Conservation (phyloP, 2,888 invertebrate genomes). For the Euzophera pinguis region DNA sequence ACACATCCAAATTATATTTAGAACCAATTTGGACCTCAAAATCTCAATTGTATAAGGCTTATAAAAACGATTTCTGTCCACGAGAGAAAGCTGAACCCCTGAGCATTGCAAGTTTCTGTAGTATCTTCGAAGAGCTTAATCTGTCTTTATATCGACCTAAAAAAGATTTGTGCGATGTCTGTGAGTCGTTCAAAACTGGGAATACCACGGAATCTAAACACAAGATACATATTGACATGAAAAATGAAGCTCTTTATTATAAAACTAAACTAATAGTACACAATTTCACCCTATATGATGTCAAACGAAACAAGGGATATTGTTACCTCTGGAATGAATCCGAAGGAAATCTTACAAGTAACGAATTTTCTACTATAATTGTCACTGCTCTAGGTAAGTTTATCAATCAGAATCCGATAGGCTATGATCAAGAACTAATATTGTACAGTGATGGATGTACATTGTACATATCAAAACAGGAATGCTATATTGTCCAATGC, state of each 20-base stretch:
- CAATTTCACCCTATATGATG: slow-evolving; percentile 7
- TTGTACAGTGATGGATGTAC: slow-evolving; percentile 22
- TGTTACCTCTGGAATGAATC: slow-evolving; percentile 10
- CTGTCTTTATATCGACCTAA: slow-evolving; percentile 2
- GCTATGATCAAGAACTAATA: slow-evolving; percentile 11
- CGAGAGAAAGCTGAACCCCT: slow-evolving; percentile 4
- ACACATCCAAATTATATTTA: slow-evolving; percentile 10
- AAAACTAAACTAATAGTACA: slow-evolving; percentile 11
- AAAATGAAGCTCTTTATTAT: slow-evolving; percentile 10
- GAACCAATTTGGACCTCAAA: slow-evolving; percentile 13
- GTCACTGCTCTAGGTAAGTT: too few species aligned
- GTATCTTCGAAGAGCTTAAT: not conserved
- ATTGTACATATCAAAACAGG: slow-evolving; percentile 25
- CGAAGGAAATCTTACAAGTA: slow-evolving; percentile 15
- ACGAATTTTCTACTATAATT: too few species aligned
- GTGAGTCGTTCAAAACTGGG: slow-evolving; percentile 12
- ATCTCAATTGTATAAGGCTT: slow-evolving; percentile 3
- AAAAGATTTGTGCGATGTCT: slow-evolving; percentile 7
- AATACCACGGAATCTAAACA: slow-evolving; percentile 6
- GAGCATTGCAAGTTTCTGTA: slow-evolving; percentile 1
- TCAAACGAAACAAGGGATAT: too few species aligned
- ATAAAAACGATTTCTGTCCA: slow-evolving; percentile 2
- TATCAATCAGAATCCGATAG: not conserved
- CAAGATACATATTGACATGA: slow-evolving; percentile 2
- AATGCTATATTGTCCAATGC: slow-evolving; percentile 23